phyloP scores from a whole-genome alignment of 2,888 invertebrate genomes.

The Gymnosoma rotundatum region DNA sequence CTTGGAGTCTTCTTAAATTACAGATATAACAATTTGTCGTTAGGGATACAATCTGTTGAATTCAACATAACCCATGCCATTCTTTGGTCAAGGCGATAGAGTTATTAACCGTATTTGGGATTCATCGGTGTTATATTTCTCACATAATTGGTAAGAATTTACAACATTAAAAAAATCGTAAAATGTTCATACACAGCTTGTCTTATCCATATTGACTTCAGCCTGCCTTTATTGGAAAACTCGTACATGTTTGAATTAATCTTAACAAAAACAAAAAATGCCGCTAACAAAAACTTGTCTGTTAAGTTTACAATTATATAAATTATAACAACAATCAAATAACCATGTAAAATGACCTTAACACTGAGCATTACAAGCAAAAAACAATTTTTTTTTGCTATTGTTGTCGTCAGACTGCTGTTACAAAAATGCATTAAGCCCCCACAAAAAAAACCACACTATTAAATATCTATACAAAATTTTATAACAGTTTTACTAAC shows the following conservation, averaged over 20 bases:
- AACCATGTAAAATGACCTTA: slow-evolving; percentile 75
- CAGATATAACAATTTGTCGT: too few relatives aligned
- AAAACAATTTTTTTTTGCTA: slow-evolving; percentile 9
- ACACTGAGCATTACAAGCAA: slow-evolving; percentile 75
- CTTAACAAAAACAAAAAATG: background rate
- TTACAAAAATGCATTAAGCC: slow-evolving; percentile 14
- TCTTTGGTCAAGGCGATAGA: too few relatives aligned
- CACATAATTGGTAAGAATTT: too few relatives aligned
- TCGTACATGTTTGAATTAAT: background rate
- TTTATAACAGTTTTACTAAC: slow-evolving; percentile 64
- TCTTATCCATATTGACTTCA: too few relatives aligned
- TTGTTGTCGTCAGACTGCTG: slow-evolving; percentile 2
- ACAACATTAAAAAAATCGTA: too few relatives aligned
- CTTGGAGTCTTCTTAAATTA: too few relatives aligned
- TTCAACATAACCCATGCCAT: too few relatives aligned
- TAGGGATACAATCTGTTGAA: too few relatives aligned
- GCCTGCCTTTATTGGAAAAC: too few relatives aligned
- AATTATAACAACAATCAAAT: background rate
- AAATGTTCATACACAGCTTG: too few relatives aligned
- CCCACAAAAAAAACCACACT: slow-evolving; percentile 26
- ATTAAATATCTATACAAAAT: slow-evolving; percentile 33
- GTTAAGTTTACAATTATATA: background rate
- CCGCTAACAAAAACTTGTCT: slow-evolving; percentile 20
- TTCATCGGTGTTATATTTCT: too few relatives aligned
- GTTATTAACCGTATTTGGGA: too few relatives aligned